phyloP scores from a whole-genome alignment of 1,140 invertebrate species.

The Nephotettix cincticeps region DNA sequence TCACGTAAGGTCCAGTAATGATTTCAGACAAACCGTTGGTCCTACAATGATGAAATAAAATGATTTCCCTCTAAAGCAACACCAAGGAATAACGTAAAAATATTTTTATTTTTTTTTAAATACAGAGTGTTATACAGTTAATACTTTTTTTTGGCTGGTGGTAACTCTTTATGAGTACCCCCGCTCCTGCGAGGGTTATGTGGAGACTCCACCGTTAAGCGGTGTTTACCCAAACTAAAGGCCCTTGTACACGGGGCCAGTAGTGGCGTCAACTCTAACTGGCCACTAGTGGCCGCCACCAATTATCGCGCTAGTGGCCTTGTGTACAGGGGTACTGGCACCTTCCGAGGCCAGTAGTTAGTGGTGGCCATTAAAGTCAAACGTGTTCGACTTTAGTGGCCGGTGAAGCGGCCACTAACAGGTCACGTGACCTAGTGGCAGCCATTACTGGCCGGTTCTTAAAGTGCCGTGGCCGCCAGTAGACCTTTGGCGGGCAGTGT shows the following conservation, averaged over 20 bases:
- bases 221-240: not conserved
- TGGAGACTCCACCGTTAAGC: too few species aligned
- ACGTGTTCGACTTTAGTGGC: slow-evolving; percentile 1
- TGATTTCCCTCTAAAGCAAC: too few species aligned
- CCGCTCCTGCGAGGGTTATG: too few species aligned
- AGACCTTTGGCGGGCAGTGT: not conserved
- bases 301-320: slow-evolving; percentile 2
- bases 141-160: too few species aligned
- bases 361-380: slow-evolving; percentile 15
- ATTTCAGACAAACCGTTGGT: too few species aligned
- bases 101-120: too few species aligned
- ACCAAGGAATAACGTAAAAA: too few species aligned
- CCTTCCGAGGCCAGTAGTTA: slow-evolving; percentile 9
- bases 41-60: too few species aligned
- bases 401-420: not conserved
- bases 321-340: slow-evolving; percentile 2
- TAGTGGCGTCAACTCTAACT: slow-evolving; percentile 10
- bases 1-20: too few species aligned
- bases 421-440: slow-evolving; percentile 16
- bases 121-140: too few species aligned
- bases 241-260: not conserved
- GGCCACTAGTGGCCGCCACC: slow-evolving; percentile 11
- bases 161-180: too few species aligned
- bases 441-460: slow-evolving; percentile 9
- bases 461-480: not conserved